phyloP scores from a whole-genome alignment of 2,797 vertebrate genomes.

The Sebastes reedi region DNA sequence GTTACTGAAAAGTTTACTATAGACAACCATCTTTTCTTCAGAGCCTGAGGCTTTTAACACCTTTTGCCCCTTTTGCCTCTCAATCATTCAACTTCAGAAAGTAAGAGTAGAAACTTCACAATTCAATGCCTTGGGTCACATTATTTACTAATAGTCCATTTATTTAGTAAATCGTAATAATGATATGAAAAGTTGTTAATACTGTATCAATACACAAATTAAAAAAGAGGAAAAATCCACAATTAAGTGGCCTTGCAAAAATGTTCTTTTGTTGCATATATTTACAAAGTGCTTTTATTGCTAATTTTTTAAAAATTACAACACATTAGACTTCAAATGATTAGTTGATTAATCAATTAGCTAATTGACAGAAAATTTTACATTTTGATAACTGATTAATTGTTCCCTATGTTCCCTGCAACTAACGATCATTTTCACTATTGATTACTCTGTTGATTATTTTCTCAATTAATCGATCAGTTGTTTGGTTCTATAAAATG shows the following conservation, averaged over 20 bases:
- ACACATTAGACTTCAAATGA: not conserved
- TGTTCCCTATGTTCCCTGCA: not conserved
- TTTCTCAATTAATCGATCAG: too few species aligned
- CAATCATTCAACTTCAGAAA: constrained; percentile 46
- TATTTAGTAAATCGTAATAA: not conserved
- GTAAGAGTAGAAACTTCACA: constrained; percentile 9
- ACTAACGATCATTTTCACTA: too few species aligned
- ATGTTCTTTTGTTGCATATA: not conserved
- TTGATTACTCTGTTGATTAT: too few species aligned
- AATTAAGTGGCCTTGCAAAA: not conserved
- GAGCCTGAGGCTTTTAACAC: constrained; percentile 43
- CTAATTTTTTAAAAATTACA: not conserved
- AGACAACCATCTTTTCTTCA: constrained; percentile 47
- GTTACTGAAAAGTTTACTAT: constrained; percentile 63
- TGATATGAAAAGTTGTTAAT: not conserved
- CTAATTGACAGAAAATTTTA: not conserved
- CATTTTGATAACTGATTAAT: not conserved
- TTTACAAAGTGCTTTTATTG: not conserved
- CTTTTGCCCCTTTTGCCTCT: constrained; percentile 9
- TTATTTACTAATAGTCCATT: not conserved
- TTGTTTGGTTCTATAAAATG: too few species aligned
- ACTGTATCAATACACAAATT: not conserved
- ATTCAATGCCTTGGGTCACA: not conserved
- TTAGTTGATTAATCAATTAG: not conserved
- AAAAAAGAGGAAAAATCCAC: too few species aligned